Evolutionary conservation across 1,140 invertebrate genomes (phyloP).

Genomic region (Xylocopa sonorina): DNA sequence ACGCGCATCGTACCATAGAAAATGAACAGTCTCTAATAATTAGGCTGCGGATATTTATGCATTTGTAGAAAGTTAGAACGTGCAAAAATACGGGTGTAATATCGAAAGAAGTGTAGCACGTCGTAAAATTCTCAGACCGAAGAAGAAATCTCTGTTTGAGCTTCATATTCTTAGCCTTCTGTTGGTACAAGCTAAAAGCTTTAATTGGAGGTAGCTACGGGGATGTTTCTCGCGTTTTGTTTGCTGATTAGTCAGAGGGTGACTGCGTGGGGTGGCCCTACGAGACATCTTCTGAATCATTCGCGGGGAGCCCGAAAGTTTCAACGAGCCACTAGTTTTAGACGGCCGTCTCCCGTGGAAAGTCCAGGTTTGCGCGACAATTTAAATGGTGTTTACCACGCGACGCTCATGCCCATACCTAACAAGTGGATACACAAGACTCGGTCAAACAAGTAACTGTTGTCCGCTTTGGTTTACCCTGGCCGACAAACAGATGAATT

Average conservation of each 20-base stretch:
- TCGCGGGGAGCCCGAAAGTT: constrained; percentile 14
- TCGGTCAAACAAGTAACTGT: constrained; percentile 33
- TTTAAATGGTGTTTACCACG: constrained; percentile 39
- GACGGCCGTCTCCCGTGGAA: neutral
- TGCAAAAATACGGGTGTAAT: too few relatives aligned
- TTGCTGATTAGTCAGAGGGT: constrained; percentile 53
- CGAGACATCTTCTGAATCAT: constrained; percentile 56
- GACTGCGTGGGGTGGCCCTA: constrained; percentile 50
- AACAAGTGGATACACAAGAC: constrained; percentile 40
- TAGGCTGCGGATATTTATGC: too few relatives aligned
- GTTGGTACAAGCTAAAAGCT: neutral
- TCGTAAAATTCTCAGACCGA: neutral
- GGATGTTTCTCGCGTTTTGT: constrained; percentile 27
- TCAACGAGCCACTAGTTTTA: constrained; percentile 40
- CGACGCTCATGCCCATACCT: constrained; percentile 1
- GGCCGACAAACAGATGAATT: constrained; percentile 21
- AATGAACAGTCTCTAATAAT: too few relatives aligned
- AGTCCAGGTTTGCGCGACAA: neutral
- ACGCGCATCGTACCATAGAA: too few relatives aligned
- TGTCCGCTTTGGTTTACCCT: neutral
- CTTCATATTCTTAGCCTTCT: too few relatives aligned
- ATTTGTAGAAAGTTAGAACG: too few relatives aligned
- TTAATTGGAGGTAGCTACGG: constrained; percentile 6
- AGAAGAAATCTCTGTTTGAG: too few relatives aligned
- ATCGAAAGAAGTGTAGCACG: too few relatives aligned